phyloP scores from a whole-genome alignment of 2,113 vertebrate species.

The Bubo scandiacus region DNA sequence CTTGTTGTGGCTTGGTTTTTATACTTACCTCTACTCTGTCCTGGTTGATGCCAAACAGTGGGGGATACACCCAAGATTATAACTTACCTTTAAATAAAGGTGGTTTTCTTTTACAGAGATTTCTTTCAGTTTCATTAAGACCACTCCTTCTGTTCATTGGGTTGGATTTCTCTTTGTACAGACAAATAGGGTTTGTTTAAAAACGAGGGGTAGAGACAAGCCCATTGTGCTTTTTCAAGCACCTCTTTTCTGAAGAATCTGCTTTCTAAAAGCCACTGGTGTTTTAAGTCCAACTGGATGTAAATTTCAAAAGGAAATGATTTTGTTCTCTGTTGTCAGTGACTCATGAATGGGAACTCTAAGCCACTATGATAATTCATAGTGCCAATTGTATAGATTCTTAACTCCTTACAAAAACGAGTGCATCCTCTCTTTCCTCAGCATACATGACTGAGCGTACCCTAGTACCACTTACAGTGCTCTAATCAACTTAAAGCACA shows the following conservation, averaged over 20 bases:
- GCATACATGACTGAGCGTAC: neutral
- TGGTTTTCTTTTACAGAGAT: neutral
- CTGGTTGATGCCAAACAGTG: neutral
- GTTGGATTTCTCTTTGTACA: neutral
- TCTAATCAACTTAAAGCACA: neutral
- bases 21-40: neutral
- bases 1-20: neutral
- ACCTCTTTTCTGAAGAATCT: neutral
- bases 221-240: neutral
- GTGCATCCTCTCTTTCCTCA: neutral
- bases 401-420: neutral
- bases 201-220: neutral
- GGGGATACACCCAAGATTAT: neutral
- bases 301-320: neutral
- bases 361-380: neutral
- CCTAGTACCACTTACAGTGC: no score
- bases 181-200: neutral
- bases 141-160: neutral
- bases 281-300: neutral
- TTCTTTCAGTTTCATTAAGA: neutral
- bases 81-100: conserved; percentile 41
- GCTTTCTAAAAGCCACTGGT: neutral
- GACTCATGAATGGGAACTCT: neutral
- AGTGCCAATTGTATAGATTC: neutral
- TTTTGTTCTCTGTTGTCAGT: neutral